These are phyloP conservation scores for Hylaea fasciaria DNA, from an alignment of 2,888 invertebrate genomes.

Conservation along the genomic window DNA sequence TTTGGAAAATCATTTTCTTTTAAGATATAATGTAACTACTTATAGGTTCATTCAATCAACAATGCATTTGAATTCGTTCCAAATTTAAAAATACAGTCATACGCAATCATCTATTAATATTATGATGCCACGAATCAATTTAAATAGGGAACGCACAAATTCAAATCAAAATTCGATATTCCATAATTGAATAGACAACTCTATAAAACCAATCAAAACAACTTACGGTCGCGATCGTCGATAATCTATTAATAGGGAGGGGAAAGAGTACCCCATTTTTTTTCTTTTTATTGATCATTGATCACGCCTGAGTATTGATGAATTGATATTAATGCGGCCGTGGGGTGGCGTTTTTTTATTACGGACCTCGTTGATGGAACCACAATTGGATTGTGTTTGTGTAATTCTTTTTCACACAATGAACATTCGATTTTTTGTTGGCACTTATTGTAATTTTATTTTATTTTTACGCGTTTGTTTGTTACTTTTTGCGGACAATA, in stretches of 20 bases:
- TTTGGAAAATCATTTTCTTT: no score
- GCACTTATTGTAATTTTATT: slow-evolving; percentile 68
- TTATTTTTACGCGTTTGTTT: slow-evolving; percentile 55
- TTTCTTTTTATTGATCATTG: slow-evolving; percentile 72
- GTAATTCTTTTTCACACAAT: slow-evolving; percentile 57
- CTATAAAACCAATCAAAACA: slow-evolving; percentile 61
- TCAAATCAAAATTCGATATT: slow-evolving; percentile 51
- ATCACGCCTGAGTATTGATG: slow-evolving; percentile 84
- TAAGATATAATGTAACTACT: no score
- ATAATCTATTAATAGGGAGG: slow-evolving; percentile 64
- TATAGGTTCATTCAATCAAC: no score
- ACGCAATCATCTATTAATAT: slow-evolving; percentile 44
- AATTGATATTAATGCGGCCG: slow-evolving; percentile 77
- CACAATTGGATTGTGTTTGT: slow-evolving; percentile 80
- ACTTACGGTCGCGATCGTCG: slow-evolving; percentile 58
- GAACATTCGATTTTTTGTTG: slow-evolving; percentile 56
- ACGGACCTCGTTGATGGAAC: slow-evolving; percentile 70
- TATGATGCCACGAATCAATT: slow-evolving; percentile 51
- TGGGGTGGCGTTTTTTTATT: slow-evolving; percentile 77
- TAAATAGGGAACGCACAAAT: slow-evolving; percentile 17
- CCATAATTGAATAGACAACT: slow-evolving; percentile 72
- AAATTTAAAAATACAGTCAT: not conserved
- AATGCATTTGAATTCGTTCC: no score
- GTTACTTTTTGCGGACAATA: slow-evolving; percentile 50
- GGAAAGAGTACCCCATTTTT: slow-evolving; percentile 59